These are phyloP conservation scores for Rhagonycha fulva DNA, from an alignment of 2,888 invertebrate species.

Conservation along the genomic window DNA sequence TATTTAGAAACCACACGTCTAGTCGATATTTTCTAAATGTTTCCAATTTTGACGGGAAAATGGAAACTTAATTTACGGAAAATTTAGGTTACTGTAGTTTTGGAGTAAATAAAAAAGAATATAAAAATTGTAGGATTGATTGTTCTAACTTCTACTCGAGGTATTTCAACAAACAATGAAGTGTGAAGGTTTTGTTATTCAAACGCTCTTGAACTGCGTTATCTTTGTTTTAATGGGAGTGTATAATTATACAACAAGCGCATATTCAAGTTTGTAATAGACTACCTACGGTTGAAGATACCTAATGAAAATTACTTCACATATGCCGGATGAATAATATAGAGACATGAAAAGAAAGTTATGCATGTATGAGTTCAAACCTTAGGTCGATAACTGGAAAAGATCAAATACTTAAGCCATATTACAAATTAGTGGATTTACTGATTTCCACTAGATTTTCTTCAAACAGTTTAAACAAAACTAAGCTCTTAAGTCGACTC, in stretches of 20 bases:
- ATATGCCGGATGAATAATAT: neutral
- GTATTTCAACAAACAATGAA: neutral
- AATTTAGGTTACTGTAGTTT: neutral
- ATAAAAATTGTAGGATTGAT: neutral
- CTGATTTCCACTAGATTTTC: no score
- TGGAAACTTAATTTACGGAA: neutral
- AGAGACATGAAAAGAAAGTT: neutral
- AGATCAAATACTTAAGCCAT: no score
- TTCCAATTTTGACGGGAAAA: neutral
- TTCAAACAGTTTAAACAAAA: no score
- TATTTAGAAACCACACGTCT: neutral
- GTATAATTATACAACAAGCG: neutral
- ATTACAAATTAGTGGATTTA: no score
- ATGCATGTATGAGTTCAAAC: no score
- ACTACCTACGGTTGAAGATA: neutral
- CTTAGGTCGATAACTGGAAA: neutral
- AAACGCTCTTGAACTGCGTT: neutral
- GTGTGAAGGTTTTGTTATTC: neutral
- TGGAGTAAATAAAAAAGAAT: neutral
- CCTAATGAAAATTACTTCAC: neutral
- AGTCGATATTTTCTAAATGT: neutral
- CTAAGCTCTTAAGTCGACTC: no score
- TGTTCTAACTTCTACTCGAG: neutral
- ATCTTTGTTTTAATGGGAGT: neutral
- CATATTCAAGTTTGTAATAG: neutral